These are phyloP conservation scores for Sarcophaga carnaria DNA, from an alignment of 2,888 invertebrate species.

Conservation along the genomic window DNA sequence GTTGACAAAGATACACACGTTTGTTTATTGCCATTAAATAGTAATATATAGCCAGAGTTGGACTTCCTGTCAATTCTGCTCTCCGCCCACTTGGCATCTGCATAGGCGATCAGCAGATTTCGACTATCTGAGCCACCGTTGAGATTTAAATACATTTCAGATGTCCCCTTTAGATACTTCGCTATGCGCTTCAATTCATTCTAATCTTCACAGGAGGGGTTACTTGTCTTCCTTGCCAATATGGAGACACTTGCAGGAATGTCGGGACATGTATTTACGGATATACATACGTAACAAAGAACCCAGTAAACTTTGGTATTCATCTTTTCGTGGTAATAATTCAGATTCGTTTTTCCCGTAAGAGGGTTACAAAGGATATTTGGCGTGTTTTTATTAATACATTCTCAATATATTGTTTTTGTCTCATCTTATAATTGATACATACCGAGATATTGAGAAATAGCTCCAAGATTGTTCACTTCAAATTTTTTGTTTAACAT, in stretches of 20 bases:
- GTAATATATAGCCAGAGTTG: too few relatives aligned
- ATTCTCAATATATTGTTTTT: neutral
- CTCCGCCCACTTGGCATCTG: neutral
- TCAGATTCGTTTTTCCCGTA: slow-evolving; percentile 2
- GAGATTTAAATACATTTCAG: slow-evolving; percentile 13
- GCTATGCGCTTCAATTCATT: slow-evolving; percentile 15
- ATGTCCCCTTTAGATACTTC: slow-evolving; percentile 6
- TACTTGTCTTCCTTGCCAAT: slow-evolving; percentile 21
- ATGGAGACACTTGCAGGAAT: slow-evolving; percentile 28
- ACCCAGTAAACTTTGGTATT: slow-evolving; percentile 41
- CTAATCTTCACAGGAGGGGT: slow-evolving; percentile 2
- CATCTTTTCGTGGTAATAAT: neutral
- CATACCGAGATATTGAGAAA: slow-evolving; percentile 29
- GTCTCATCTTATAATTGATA: slow-evolving; percentile 2
- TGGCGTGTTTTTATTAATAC: neutral
- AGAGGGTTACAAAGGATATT: slow-evolving; percentile 25
- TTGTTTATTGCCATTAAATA: slow-evolving; percentile 12
- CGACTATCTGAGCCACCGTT: neutral
- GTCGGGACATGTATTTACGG: slow-evolving; percentile 23
- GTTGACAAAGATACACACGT: slow-evolving; percentile 42
- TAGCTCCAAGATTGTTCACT: slow-evolving; percentile 16
- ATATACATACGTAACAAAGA: slow-evolving; percentile 19
- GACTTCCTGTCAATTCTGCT: too few relatives aligned
- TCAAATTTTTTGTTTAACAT: neutral
- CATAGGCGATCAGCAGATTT: slow-evolving; percentile 6